Evolutionary conservation across 1,140 invertebrate genomes (phyloP), one percentile per base, ranked within the genome.

Genomic region (Hypsibius dujardini): DNA sequence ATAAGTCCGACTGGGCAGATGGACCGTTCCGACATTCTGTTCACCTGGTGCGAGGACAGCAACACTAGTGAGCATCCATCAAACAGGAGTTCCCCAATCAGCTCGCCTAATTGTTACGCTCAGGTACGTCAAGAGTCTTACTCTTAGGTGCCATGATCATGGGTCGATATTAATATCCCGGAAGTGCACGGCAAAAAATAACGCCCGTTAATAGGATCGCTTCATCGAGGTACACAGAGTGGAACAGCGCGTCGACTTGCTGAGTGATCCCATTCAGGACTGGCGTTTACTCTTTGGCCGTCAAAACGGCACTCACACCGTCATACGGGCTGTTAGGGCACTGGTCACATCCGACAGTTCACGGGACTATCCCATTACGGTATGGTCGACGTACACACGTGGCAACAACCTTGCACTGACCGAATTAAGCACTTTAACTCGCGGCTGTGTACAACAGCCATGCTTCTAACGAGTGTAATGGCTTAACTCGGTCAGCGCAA

Each of bases 311-410:
- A 67, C 62, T 3, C 62, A 67, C 45, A 67, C 62, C 12, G 3
- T 12, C 3, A 12, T 67, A 15, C 12, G 12, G 12, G 62, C 62
- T 3, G 62, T 45, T 3, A 12, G 62, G 42, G 3, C 12, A 45
- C 42, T 67, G 12, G 45, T 15, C 45, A 15, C 62, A 7, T 15
- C 3, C 12, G 62, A 28, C 28, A 28, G 28, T 42, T 42, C 42
- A 67, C 12, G 45, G 62, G 62, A 67, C 7, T 15, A 15, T 42
- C 62, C 12, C 12, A 67, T 67, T 67, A 67, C 62, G 62, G 62
- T 67, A 67, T 28, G 28, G 28, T 28, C 28, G 28, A 28, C 28
- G 28, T 28, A 28, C 28, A 28, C 28, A 28, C 28, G 28, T 28
- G 28, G 28, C 28, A 28, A 28, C 28, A 28, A 28, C 28, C 28